phyloP scores from a whole-genome alignment of 1,140 invertebrate genomes.

The Drosophila fuyamai region DNA sequence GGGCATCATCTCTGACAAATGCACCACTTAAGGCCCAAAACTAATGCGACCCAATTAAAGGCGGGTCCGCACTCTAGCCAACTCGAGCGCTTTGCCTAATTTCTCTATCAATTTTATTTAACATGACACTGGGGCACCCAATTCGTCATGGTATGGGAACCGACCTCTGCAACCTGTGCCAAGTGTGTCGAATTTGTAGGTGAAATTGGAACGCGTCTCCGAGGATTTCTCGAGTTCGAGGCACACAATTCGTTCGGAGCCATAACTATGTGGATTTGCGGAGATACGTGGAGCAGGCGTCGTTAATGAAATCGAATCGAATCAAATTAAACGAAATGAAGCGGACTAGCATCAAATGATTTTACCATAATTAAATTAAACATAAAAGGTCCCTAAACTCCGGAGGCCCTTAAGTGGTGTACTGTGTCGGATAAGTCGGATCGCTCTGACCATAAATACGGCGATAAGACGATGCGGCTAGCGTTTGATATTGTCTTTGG shows the following conservation, averaged over 20 bases:
- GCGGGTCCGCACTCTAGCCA: slow-evolving; percentile 13
- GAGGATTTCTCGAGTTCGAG: slow-evolving; percentile 25
- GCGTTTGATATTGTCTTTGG: slow-evolving; percentile 61
- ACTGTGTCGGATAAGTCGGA: slow-evolving; percentile 54
- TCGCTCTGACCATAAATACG: slow-evolving; percentile 72
- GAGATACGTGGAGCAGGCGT: slow-evolving; percentile 20
- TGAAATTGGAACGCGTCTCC: slow-evolving; percentile 40
- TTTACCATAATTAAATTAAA: slow-evolving; percentile 81
- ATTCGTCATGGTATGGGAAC: slow-evolving; percentile 63
- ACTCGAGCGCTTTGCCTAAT: slow-evolving; percentile 57
- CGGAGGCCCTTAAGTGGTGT: slow-evolving; percentile 62
- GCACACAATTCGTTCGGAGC: slow-evolving; percentile 55
- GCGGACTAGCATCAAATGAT: slow-evolving; percentile 48
- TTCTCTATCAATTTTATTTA: slow-evolving; percentile 82
- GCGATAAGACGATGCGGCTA: slow-evolving; percentile 75
- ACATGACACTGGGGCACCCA: slow-evolving; percentile 52
- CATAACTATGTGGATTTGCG: slow-evolving; percentile 78
- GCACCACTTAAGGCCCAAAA: slow-evolving; percentile 65
- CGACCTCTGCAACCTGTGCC: slow-evolving; percentile 23
- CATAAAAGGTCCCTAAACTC: slow-evolving; percentile 52
- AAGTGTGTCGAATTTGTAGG: slow-evolving; percentile 67
- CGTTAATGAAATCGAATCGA: slow-evolving; percentile 58
- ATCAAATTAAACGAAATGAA: slow-evolving; percentile 66
- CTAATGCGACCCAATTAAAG: slow-evolving; percentile 72
- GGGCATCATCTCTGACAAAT: slow-evolving; percentile 33